Evolutionary conservation across 2,888 invertebrate species (phyloP).

Genomic region (Ectemnius lituratus): DNA sequence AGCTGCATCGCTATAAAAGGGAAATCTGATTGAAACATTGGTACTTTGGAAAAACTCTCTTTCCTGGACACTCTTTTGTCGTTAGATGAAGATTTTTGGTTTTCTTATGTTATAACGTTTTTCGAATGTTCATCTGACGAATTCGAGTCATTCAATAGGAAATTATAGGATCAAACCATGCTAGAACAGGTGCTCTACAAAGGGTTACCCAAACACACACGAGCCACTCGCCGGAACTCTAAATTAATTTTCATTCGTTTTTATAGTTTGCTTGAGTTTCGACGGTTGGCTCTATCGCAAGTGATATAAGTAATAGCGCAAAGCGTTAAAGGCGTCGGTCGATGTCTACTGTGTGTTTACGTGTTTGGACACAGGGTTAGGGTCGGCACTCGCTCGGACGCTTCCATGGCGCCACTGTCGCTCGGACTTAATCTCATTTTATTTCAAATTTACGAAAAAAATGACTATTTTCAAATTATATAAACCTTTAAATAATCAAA

Average conservation of each 20-base stretch:
- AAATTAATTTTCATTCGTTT: background rate
- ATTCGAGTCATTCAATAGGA: too few relatives aligned
- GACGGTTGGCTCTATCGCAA: background rate
- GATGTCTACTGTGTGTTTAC: conserved; percentile 38
- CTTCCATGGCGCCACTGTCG: conserved; percentile 5
- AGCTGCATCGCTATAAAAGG: conserved; percentile 84
- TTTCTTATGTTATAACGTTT: too few relatives aligned
- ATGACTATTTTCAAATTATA: too few relatives aligned
- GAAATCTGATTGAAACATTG: too few relatives aligned
- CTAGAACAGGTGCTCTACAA: background rate
- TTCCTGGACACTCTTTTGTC: too few relatives aligned
- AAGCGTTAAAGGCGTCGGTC: conserved; percentile 62
- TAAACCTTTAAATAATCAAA: too few relatives aligned
- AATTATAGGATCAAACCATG: background rate
- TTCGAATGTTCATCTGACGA: too few relatives aligned
- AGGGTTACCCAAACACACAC: background rate
- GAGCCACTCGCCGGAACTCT: background rate
- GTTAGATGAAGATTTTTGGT: too few relatives aligned
- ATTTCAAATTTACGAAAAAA: too few relatives aligned
- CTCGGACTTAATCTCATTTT: background rate
- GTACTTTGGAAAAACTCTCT: too few relatives aligned
- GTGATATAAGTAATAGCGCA: conserved; percentile 59
- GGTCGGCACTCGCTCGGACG: conserved; percentile 32
- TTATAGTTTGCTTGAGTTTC: background rate
- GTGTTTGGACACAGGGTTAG: conserved; percentile 34